phyloP scores from a whole-genome alignment of 2,113 vertebrate genomes.

The Uria aalge region DNA sequence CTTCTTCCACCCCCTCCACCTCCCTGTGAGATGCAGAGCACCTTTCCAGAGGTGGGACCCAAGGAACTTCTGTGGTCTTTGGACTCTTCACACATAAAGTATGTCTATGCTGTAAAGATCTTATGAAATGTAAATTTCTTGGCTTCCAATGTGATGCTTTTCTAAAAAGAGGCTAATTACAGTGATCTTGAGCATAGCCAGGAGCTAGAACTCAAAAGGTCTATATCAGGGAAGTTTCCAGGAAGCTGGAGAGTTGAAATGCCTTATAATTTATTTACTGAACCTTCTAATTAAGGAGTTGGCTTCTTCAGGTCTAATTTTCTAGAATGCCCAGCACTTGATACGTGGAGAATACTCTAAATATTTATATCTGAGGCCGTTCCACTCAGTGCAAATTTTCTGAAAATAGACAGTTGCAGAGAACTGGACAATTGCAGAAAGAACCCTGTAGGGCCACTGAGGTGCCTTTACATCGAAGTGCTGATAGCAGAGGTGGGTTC shows the following conservation, averaged over 20 bases:
- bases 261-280: slow-evolving; percentile 45
- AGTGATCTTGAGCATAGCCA: neutral
- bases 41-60: neutral
- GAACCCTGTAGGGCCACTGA: neutral
- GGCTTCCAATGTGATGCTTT: neutral
- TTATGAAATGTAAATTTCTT: neutral
- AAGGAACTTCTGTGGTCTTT: neutral
- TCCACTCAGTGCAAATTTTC: neutral
- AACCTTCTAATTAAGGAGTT: slow-evolving; percentile 20
- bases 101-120: neutral
- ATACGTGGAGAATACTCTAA: neutral
- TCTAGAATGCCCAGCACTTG: neutral
- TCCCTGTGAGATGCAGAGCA: neutral
- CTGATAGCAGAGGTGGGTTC: neutral
- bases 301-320: slow-evolving; percentile 4
- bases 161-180: slow-evolving; percentile 31
- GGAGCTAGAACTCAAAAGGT: slow-evolving; percentile 10
- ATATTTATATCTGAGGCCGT: neutral
- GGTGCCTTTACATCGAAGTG: neutral
- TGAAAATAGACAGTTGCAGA: neutral
- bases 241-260: neutral
- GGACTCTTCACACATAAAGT: neutral
- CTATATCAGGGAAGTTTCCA: neutral
- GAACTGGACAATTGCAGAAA: neutral
- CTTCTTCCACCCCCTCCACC: neutral